Percentiles rank a stretch among this genome's conserved stretches.
These are phyloP conservation scores for Polietes domitor DNA, from an alignment of 2,888 invertebrate species.

Conservation along the genomic window DNA sequence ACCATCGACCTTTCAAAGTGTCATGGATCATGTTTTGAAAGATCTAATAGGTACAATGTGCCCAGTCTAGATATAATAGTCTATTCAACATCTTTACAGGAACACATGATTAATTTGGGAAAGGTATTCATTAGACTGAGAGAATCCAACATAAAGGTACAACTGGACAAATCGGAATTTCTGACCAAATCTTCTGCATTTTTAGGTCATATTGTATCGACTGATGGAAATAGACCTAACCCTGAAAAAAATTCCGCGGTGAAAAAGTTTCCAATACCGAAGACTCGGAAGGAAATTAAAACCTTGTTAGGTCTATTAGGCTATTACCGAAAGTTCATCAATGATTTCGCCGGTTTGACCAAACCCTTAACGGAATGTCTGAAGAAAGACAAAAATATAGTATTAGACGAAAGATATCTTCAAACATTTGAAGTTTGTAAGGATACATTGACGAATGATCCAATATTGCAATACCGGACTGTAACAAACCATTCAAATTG, in stretches of 20 bases:
- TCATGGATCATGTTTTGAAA: too few relatives aligned
- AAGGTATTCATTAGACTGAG: background rate
- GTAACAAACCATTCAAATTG: background rate
- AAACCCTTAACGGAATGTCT: background rate
- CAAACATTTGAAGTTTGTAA: background rate
- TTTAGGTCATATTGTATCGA: background rate
- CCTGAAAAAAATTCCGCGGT: background rate
- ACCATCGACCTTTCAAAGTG: slow-evolving; percentile 32
- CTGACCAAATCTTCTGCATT: too few relatives aligned
- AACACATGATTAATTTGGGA: background rate
- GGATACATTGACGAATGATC: too few relatives aligned
- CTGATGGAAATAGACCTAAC: background rate
- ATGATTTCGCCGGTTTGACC: background rate
- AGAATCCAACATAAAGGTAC: background rate
- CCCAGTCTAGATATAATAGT: too few relatives aligned
- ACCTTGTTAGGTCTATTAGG: too few relatives aligned
- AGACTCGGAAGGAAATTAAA: background rate
- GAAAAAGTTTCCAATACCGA: background rate
- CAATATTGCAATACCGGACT: background rate
- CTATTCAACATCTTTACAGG: too few relatives aligned
- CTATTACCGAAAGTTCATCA: too few relatives aligned
- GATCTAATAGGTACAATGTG: too few relatives aligned
- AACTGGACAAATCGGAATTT: background rate
- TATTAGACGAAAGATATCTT: background rate
- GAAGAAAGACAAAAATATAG: background rate